These are phyloP conservation scores for Catocala sponsa DNA, from an alignment of 2,888 invertebrate genomes.

Conservation along the genomic window DNA sequence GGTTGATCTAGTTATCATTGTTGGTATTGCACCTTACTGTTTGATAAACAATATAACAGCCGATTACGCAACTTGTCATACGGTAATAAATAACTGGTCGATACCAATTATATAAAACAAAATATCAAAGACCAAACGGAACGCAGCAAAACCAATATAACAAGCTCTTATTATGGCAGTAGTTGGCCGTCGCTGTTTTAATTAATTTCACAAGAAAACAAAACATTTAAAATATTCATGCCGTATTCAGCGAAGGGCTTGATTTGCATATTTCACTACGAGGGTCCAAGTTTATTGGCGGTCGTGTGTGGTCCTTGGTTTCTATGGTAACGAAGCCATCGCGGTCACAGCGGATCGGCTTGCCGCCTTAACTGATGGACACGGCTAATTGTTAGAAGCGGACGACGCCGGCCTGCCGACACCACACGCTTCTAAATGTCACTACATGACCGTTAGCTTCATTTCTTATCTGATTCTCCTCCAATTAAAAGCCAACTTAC, in stretches of 20 bases:
- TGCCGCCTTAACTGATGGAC: constrained; percentile 76
- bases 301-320: constrained; percentile 85
- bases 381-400: constrained; percentile 77
- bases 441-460: constrained; percentile 65
- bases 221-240: constrained; percentile 72
- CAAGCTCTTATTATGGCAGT: constrained; percentile 35
- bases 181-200: constrained; percentile 56
- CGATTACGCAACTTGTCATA: constrained; percentile 3
- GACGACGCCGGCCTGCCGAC: constrained; percentile 61
- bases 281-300: constrained; percentile 64
- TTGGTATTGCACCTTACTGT: neutral
- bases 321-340: constrained; percentile 70
- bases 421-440: constrained; percentile 74
- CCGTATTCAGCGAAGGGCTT: constrained; percentile 67
- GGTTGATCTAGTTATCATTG: too few species aligned
- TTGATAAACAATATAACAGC: neutral
- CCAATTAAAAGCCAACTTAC: constrained; percentile 62
- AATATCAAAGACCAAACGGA: constrained; percentile 23
- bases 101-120: constrained; percentile 1
- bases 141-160: constrained; percentile 36
- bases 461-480: constrained; percentile 61
- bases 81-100: constrained; percentile 4
- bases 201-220: constrained; percentile 72
- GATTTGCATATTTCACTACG: constrained; percentile 71
- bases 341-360: constrained; percentile 54